Evolutionary conservation across 2,797 vertebrate genomes (phyloP), one percentile per base, ranked within the genome.

Genomic region (Todus mexicanus): DNA sequence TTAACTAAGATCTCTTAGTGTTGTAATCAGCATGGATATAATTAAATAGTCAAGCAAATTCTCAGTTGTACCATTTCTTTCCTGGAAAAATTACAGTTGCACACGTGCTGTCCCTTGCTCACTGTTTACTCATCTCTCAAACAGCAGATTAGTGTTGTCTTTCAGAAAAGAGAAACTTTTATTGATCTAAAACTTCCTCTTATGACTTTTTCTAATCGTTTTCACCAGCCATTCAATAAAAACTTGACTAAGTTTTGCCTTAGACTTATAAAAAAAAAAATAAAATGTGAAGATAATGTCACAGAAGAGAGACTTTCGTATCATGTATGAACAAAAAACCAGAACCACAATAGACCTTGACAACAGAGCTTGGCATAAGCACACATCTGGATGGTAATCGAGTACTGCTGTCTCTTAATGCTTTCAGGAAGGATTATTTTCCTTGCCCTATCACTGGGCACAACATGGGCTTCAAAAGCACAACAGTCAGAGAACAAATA

Each of bases 41-140:
- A 94, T 87, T 64, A 84, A 85, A 70, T 2, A 92, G 59, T 64
- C 19, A 6, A 68, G 54, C 15, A 64, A 86, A 74, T 72, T 60
- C 40, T 80, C 53, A 50, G 25, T 16, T 11, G 1, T 26, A 61
- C 38, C 43, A 33, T 54, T 86, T 43, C 15, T 78, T 73, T 61
- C n/a, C 72, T 70, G 73, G 38, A 84, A 91, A 76, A 88, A 76
- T 59, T 48, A 37, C 43, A 70, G 38, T n/a, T 91, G 59, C 25
- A 40, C 0, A 1, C 2, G 4, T 63, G 79, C 40, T 35, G 68
- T 64, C 71, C 84, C 68, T 57, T 3, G 2, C 19, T 76, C 7
- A 5, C 60, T 76, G 31, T 61, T 77, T 33, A 73, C 48, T 51
- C 37, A 50, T 14, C 27, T 85, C 76, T 90, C 75, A 69, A 43